Evolutionary conservation across 2,888 invertebrate species (phyloP), one percentile per base, ranked within the genome.

Genomic region (Cactoblastis cactorum): DNA sequence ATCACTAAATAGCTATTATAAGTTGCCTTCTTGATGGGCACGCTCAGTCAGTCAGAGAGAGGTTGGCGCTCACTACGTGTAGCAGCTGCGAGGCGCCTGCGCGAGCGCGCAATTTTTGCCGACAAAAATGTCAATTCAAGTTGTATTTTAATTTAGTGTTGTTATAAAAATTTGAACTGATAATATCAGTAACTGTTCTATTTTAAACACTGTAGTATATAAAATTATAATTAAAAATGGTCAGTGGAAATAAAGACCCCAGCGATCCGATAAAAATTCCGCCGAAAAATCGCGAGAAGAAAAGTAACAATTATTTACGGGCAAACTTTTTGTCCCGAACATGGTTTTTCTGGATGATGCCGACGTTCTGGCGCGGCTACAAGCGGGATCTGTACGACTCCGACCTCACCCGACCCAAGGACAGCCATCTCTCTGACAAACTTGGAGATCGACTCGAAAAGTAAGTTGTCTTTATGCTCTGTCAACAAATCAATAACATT

Each of bases 381-480:
- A 91, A 89, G 69, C 83, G 91, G 62, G 92, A 92, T 61, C 85
- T 96, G 28, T 92, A 91, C 67, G 89, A 93, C 52, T 79, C 92
- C 37, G 95, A 96, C 79, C 88, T 96, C 56, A 94, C 94, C 28
- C 90, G 92, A 67, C 93, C 94, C 14, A 90, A 95, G 55, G 90
- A 92, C 37, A 91, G 90, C 65, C 95, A 95, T 67, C 85, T 86
- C 54, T 93, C 94, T 0, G 88, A 91, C 57, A 78, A 83, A 63
- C 86, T 94, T 33, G 94, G 93, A n/a, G 90, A 92, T 58, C 90
- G 89, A 56, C 83, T 94, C 3, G 91, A 93, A 69, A 88, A 80
- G 92, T 92, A 78, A 90, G 90, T 83, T 43, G 89, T 83, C 38
- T 52, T 50, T 35, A 33, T 12, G 12, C 19, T 41, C 1, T 11